Base-by-base conservation (phyloP, 2,797 vertebrate species). In the Mareca penelope region DNA sequence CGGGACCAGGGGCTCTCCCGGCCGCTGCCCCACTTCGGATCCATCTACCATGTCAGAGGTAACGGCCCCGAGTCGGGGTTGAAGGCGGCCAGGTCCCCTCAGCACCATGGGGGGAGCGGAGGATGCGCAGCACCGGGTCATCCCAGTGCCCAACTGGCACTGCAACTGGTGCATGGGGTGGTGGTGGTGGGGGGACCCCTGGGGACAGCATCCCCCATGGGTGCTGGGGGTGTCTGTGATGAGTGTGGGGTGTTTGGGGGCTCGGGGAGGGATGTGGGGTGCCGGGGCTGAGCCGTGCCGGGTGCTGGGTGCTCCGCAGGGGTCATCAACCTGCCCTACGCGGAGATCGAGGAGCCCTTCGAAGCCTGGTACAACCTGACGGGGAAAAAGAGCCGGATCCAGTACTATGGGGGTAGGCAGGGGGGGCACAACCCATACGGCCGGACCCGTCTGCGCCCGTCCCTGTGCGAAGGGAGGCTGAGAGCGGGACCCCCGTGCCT, bases 331-430 rank as follows among this genome's bases (percentile, higher is more conserved):
- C 97, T 99, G 59, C 98, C 98, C 42, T 99, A 98, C 0, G 98
- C 98, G 15, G 98, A 99, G 93, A 98, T 99, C 2, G 96, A 98
- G 93, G 98, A 99, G 94, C 98, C 98, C 1, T 98, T 98, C 29
- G 98, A 99, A 95, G 98, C 97, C 96, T 99, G 98, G 98, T 98
- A 98, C 52, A 98, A 99, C 89, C 75, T 96, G 2, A 85, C 96
- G 0, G 97, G 97, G 28, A 97, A 97, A 37, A 98, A 98, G 91
- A 98, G 98, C 96, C 95, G 98, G 16, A 98, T 98, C 48, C 98
- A 98, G 80, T 98, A 98, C 35, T 98, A 98, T 0, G 94, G 97
- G 57, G 97, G 98, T 98, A 73, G 97, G 97, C 10, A 19, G 37
- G 69, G 13, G 1, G 7, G 71, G 86, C 31, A 19, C 8, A 31